These are phyloP conservation scores for Hippopotamyrus pictus DNA, from an alignment of 2,797 vertebrate genomes.

Conservation along the genomic window DNA sequence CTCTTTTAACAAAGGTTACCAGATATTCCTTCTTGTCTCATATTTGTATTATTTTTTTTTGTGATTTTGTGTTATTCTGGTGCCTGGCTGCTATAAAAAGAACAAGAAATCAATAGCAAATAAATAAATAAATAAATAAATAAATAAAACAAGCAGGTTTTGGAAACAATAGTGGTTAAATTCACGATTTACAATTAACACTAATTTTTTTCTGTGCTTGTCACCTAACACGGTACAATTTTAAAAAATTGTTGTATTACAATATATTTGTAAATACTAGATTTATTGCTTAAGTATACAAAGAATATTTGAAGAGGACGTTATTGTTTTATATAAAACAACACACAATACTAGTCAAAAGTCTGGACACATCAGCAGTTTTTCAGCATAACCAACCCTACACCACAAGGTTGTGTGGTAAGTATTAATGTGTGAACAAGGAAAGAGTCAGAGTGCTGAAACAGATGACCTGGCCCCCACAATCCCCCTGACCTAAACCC, in stretches of 20 bases:
- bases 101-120: not conserved
- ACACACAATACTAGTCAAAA: not conserved
- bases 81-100: not conserved
- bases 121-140: not conserved
- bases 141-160: not conserved
- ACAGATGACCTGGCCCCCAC: not conserved
- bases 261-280: not conserved
- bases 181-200: not conserved
- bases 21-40: not conserved
- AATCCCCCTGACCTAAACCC: not conserved
- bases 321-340: not conserved
- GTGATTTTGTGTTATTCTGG: not conserved
- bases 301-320: not conserved
- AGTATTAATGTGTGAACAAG: not conserved
- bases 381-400: not conserved
- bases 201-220: not conserved
- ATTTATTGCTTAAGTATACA: not conserved
- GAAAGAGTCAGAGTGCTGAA: not conserved
- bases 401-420: not conserved
- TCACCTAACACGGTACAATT: not conserved
- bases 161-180: not conserved
- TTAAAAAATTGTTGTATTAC: not conserved
- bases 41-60: not conserved
- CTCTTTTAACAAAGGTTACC: not conserved
- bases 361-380: not conserved